Evolutionary conservation across 2,797 vertebrate species (phyloP).

Genomic region (Danio choprae): DNA sequence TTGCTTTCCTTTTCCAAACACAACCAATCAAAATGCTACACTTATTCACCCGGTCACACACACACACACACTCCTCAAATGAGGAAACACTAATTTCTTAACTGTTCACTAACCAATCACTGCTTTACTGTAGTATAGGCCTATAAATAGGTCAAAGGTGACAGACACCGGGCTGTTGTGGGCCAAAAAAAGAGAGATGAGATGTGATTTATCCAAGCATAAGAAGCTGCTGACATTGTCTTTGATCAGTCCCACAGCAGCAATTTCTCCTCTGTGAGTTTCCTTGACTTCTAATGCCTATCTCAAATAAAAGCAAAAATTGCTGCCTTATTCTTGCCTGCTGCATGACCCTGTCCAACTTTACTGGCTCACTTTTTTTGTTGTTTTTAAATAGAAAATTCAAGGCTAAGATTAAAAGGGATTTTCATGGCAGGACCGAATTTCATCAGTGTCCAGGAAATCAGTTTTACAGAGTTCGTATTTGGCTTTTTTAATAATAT

Average conservation of each 20-base stretch:
- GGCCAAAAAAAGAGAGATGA: background rate
- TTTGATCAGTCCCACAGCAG: background rate
- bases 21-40: too few species aligned
- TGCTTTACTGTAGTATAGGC: too few species aligned
- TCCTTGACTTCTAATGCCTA: constrained; percentile 11
- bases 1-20: too few species aligned
- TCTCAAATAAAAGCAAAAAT: constrained; percentile 13
- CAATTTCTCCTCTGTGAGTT: constrained; percentile 4
- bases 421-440: background rate
- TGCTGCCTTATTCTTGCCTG: background rate
- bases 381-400: background rate
- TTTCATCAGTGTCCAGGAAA: background rate
- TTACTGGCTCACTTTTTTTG: background rate
- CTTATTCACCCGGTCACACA: too few species aligned
- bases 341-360: background rate
- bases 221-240: constrained; percentile 16
- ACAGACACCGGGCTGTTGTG: too few species aligned
- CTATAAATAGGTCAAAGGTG: too few species aligned
- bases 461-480: background rate
- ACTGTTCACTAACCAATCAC: too few species aligned
- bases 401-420: background rate
- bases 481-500: too few species aligned
- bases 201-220: background rate
- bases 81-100: too few species aligned
- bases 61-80: too few species aligned